Evolutionary conservation across 2,888 invertebrate genomes (phyloP).

Genomic region (Limnephilus marmoratus): DNA sequence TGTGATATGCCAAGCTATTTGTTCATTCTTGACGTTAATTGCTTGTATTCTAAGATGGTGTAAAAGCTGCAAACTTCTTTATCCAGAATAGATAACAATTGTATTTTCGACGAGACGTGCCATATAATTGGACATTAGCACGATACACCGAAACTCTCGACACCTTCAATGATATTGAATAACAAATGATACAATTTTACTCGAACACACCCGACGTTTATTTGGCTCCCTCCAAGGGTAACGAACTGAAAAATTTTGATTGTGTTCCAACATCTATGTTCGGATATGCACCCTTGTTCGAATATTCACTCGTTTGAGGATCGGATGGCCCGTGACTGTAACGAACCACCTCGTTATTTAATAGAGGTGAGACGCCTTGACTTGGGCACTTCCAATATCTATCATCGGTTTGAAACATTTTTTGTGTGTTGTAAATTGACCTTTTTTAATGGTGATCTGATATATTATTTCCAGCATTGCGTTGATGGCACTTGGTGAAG

Average conservation of each 20-base stretch:
- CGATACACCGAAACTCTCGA: background rate
- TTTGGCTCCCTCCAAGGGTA: slow-evolving; percentile 31
- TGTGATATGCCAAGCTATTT: too few species aligned
- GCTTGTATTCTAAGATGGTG: background rate
- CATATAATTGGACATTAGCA: slow-evolving; percentile 10
- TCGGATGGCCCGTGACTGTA: slow-evolving; percentile 56
- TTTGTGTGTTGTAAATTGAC: background rate
- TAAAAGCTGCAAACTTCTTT: background rate
- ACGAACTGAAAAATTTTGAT: slow-evolving; percentile 56
- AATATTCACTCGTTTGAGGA: slow-evolving; percentile 54
- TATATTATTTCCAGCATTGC: background rate
- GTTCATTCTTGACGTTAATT: too few species aligned
- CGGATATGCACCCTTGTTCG: slow-evolving; percentile 31
- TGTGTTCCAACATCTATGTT: slow-evolving; percentile 51
- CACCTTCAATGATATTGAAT: slow-evolving; percentile 44
- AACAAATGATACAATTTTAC: slow-evolving; percentile 28
- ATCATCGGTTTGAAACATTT: background rate
- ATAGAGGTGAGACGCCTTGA: background rate
- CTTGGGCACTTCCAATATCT: background rate
- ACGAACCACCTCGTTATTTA: slow-evolving; percentile 57
- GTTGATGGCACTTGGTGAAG: too few species aligned
- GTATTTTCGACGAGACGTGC: background rate
- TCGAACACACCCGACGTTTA: slow-evolving; percentile 23
- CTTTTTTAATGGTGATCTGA: background rate
- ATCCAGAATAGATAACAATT: background rate